Evolutionary conservation across 2,888 invertebrate genomes (phyloP).

Genomic region (Pollenia labialis): DNA sequence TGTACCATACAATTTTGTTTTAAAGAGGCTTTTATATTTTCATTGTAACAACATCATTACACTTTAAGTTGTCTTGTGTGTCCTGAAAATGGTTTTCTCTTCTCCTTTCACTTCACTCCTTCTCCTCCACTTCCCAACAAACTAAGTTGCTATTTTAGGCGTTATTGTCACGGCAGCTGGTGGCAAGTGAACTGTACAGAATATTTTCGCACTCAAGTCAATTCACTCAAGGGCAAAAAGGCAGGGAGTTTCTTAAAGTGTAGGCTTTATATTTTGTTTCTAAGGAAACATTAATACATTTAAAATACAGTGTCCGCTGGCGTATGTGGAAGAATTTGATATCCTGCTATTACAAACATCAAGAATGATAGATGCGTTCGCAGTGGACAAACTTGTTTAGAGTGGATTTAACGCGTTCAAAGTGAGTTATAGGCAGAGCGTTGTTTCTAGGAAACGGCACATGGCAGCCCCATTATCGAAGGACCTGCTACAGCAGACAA

Average conservation of each 20-base stretch:
- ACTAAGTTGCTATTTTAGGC: neutral
- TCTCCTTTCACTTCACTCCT: neutral
- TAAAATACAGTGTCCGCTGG: too few species aligned
- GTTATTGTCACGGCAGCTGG: neutral
- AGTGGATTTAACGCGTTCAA: too few species aligned
- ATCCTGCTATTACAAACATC: too few species aligned
- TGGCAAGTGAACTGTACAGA: neutral
- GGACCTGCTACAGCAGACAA: too few species aligned
- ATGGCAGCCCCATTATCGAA: too few species aligned
- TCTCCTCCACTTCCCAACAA: too few species aligned
- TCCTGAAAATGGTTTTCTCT: neutral
- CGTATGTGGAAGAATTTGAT: too few species aligned
- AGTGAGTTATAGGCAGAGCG: too few species aligned
- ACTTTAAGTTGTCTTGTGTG: neutral
- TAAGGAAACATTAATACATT: neutral
- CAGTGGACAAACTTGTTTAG: too few species aligned
- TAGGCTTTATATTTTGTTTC: neutral
- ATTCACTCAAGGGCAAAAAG: constrained; percentile 34
- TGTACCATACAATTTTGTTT: constrained; percentile 32
- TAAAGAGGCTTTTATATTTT: constrained; percentile 29
- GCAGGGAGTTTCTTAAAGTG: neutral
- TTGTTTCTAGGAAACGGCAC: too few species aligned
- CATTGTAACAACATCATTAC: constrained; percentile 17
- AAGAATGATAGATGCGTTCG: too few species aligned
- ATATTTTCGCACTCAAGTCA: constrained; percentile 22